Conservation (phyloP, 2,113 vertebrate genomes). For the Saccopteryx leptura region DNA sequence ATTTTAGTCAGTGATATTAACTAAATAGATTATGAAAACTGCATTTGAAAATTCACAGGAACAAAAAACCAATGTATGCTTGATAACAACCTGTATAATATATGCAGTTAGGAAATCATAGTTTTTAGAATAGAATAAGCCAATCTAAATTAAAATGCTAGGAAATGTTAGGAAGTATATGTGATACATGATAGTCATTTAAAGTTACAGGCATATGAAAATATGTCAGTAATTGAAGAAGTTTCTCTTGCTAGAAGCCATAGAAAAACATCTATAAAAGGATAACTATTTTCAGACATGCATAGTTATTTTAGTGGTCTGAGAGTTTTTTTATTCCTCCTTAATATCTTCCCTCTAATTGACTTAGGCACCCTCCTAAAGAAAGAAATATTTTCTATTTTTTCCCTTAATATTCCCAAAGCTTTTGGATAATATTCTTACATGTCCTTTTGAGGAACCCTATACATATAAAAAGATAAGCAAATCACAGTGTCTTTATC, state of each 20-base stretch:
- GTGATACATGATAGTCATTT: background rate
- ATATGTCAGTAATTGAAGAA: background rate
- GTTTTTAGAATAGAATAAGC: background rate
- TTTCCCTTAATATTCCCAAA: constrained; percentile 35
- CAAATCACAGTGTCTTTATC: constrained; percentile 58
- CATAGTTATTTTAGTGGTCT: constrained; percentile 12
- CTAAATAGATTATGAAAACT: background rate
- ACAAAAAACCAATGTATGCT: background rate
- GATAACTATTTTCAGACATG: constrained; percentile 63
- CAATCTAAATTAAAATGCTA: background rate
- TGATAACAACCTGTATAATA: background rate
- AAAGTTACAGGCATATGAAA: background rate
- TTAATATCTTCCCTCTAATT: constrained; percentile 60
- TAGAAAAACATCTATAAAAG: background rate
- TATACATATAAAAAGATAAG: constrained; percentile 36
- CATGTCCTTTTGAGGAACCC: background rate
- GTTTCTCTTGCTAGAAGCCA: background rate
- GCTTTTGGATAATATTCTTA: constrained; percentile 59
- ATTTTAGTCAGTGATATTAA: background rate
- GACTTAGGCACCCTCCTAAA: constrained; percentile 11
- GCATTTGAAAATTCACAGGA: background rate
- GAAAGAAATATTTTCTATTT: background rate
- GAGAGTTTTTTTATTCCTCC: background rate
- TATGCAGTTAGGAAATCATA: background rate
- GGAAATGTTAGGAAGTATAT: background rate